Evolutionary conservation across 2,888 invertebrate species (phyloP).

Genomic region (Heliconius cydno): DNA sequence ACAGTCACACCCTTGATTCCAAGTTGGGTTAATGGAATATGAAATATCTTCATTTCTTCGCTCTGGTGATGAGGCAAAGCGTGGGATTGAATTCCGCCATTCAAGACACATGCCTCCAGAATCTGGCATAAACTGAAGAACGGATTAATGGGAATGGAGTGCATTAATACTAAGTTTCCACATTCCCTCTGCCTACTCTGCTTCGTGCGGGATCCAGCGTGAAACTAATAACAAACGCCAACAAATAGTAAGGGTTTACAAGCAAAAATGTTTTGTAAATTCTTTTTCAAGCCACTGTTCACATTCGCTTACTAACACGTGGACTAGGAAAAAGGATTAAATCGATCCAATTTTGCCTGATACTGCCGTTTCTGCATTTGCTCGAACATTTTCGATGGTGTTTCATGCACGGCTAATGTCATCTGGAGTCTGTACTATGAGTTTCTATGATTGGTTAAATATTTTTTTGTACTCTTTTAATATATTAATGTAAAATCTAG

Average conservation of each 20-base stretch:
- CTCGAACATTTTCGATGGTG: conserved; percentile 38
- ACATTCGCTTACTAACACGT: conserved; percentile 38
- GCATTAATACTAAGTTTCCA: too few relatives aligned
- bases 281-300: conserved; percentile 38
- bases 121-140: too few relatives aligned
- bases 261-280: conserved; percentile 30
- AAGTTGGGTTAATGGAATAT: too few relatives aligned
- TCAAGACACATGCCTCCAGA: too few relatives aligned
- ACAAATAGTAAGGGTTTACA: conserved; percentile 29
- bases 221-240: not conserved
- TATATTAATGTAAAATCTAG: too few relatives aligned
- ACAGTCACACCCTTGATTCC: too few relatives aligned
- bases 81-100: too few relatives aligned
- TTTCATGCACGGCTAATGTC: conserved; percentile 29
- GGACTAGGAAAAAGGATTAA: conserved; percentile 37
- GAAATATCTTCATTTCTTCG: too few relatives aligned
- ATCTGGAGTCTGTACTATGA: conserved; percentile 9
- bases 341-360: conserved; percentile 37
- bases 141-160: too few relatives aligned
- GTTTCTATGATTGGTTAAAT: not conserved
- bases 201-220: too few relatives aligned
- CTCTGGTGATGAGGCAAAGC: too few relatives aligned
- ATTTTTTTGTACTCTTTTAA: not conserved
- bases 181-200: too few relatives aligned
- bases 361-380: conserved; percentile 26